Base-by-base conservation (phyloP, 2,888 invertebrate species). In the Macrophya alboannulata region DNA sequence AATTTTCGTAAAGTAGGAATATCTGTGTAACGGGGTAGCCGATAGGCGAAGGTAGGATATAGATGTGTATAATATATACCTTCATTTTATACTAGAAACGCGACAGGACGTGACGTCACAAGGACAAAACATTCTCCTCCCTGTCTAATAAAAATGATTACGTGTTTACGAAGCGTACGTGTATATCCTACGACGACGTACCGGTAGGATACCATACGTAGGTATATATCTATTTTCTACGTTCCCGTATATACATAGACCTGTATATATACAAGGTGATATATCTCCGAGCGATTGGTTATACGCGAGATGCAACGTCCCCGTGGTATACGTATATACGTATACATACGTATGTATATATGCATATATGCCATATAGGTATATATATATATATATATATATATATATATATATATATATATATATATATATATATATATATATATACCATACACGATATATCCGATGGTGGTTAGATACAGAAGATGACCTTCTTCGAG, bases 51-150 rank as follows among this genome's bases (percentile, higher is more conserved):
- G n/a, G n/a, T 43, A 17, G n/a, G 15, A 71, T 10, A 72, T 43
- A 17, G 48, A 31, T 31, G 3, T 31, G 1, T 31, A 31, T 37
- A 77, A 51, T 45, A 51, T 31, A 55, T 55, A 55, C 77, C 37
- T 77, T 77, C 55, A 55, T 77, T 25, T 43, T 43, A 65, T 37
- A 62, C 43, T 43, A 68, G 48, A 89, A 90, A 90, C 88, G 89
- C 87, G 90, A 89, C 91, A 89, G 91, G 91, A 91, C 89, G 88
- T 91, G 90, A 91, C 90, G 90, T 90, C 90, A 90, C 90, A 91
- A 91, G 91, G 91, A 89, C 90, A 89, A 86, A 88, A 88, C 87
- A 89, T 89, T 89, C 87, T 88, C 87, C 83, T 83, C 86, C 85
- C 81, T 68, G 74, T 72, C 74, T 74, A 59, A 76, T 84, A 74